Conservation (phyloP, 2,113 vertebrate genomes). For the Recurvirostra avosetta region DNA sequence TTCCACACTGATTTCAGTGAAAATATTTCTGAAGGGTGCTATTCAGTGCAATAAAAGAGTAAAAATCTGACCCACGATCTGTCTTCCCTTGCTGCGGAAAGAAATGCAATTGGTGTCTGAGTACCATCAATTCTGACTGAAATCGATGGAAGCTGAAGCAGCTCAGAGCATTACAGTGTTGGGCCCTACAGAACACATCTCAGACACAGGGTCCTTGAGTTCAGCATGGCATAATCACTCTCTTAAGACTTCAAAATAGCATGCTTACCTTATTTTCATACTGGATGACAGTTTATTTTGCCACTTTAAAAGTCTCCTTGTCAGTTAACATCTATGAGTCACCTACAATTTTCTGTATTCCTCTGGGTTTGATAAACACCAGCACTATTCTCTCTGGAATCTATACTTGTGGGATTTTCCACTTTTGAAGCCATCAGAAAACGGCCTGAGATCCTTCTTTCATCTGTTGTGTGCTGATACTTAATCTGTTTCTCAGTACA, state of each 20-base stretch:
- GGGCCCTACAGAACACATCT: background rate
- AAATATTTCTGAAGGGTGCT: slow-evolving; percentile 36
- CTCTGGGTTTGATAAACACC: slow-evolving; percentile 32
- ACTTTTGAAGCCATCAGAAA: background rate
- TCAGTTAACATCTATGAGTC: background rate
- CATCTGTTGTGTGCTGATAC: slow-evolving; percentile 30
- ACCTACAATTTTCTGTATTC: background rate
- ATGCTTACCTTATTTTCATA: slow-evolving; percentile 24
- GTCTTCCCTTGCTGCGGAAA: slow-evolving; percentile 15
- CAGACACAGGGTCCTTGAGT: background rate
- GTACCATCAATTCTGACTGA: background rate
- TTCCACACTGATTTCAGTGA: background rate
- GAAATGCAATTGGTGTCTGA: background rate
- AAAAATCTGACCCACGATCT: background rate
- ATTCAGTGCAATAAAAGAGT: background rate
- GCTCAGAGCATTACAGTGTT: background rate
- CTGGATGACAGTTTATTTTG: slow-evolving; percentile 16
- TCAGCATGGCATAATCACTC: slow-evolving; percentile 40
- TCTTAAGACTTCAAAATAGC: slow-evolving; percentile 18
- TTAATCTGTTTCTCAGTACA: slow-evolving; percentile 49
- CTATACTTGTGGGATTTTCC: background rate
- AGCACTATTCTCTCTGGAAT: background rate
- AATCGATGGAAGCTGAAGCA: slow-evolving; percentile 4
- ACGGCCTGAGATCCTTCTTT: background rate
- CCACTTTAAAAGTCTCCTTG: slow-evolving; percentile 12